Conservation (phyloP, 2,888 invertebrate genomes). For the Trimorus sp. region DNA sequence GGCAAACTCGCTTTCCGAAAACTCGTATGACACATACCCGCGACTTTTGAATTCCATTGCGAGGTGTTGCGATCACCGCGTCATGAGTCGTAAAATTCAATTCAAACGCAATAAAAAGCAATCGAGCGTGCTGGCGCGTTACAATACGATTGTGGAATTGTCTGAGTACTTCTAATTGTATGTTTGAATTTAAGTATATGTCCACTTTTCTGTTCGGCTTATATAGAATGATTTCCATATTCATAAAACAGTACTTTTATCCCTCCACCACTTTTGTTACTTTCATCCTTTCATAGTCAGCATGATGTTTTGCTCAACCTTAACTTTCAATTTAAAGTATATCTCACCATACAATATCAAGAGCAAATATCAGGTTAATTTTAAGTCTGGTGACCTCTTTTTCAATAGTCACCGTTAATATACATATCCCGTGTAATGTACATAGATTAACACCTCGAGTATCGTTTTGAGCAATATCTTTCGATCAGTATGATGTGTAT, state of each 20-base stretch:
- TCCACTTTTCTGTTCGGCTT: no score
- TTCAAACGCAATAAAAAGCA: constrained; percentile 24
- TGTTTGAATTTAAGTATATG: no score
- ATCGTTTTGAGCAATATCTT: constrained; percentile 20
- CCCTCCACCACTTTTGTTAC: no score
- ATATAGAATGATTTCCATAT: no score
- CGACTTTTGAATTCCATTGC: not conserved
- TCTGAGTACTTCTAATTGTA: not conserved
- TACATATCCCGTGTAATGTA: not conserved
- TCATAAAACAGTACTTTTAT: no score
- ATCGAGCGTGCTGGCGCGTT: constrained; percentile 27
- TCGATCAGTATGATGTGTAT: constrained; percentile 15
- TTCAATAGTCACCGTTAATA: not conserved
- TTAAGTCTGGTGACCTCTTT: not conserved
- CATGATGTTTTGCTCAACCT: no score
- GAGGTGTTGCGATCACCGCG: constrained; percentile 33
- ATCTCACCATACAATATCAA: no score
- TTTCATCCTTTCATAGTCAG: no score
- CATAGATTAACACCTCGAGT: constrained; percentile 14
- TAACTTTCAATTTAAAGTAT: no score
- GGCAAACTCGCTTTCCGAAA: no score
- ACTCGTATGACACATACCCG: no score
- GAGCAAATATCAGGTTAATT: no score
- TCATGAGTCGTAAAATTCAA: constrained; percentile 17
- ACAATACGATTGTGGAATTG: constrained; percentile 45